Conservation (phyloP, 2,113 vertebrate species). For the Ciconia maguari region DNA sequence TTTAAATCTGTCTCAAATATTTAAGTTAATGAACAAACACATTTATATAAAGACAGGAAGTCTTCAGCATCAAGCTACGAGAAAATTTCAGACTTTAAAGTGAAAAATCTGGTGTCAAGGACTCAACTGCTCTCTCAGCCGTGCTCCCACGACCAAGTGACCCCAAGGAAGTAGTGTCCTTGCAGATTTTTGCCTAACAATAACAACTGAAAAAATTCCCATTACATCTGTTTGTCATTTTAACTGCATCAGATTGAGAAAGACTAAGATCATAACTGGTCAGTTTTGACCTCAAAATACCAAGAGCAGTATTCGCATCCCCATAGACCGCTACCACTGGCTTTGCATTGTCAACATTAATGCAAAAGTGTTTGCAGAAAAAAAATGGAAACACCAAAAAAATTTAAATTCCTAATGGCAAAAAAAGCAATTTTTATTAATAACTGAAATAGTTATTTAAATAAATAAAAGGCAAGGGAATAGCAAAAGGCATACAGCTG, state of each 20-base stretch:
- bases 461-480: slow-evolving; percentile 77
- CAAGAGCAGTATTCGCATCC: background rate
- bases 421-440: slow-evolving; percentile 69
- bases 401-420: slow-evolving; percentile 37
- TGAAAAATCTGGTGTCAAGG: background rate
- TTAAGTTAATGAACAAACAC: background rate
- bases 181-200: background rate
- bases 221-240: background rate
- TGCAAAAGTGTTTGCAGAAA: background rate
- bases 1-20: background rate
- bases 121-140: background rate
- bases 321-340: background rate
- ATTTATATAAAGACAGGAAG: background rate
- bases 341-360: background rate
- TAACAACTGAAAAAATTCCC: background rate
- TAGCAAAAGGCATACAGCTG: slow-evolving; percentile 71
- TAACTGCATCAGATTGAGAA: background rate
- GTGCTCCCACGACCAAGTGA: background rate
- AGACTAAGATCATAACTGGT: background rate
- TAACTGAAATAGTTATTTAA: slow-evolving; percentile 58
- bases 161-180: background rate
- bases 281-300: background rate
- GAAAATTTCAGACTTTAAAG: background rate
- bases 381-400: slow-evolving; percentile 22
- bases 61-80: background rate